Conservation (phyloP, 2,888 invertebrate species). For the Drosophila atroscutellata region DNA sequence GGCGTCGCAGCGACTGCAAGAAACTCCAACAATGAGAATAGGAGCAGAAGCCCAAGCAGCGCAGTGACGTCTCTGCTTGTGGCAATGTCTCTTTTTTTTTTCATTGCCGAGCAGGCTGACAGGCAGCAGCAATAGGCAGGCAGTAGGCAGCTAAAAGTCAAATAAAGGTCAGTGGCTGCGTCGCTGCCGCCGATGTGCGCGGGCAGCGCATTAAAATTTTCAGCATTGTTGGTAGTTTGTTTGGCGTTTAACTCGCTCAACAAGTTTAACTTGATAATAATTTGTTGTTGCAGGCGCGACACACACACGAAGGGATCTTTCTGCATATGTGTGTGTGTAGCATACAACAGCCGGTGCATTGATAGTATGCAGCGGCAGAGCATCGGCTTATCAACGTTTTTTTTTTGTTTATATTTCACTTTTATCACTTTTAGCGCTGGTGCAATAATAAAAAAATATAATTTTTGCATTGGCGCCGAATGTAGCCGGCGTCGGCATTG, state of each 20-base stretch:
- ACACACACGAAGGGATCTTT: constrained; percentile 37
- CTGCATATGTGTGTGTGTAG: constrained; percentile 47
- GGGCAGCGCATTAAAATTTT: constrained; percentile 63
- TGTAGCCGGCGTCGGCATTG: constrained; percentile 15
- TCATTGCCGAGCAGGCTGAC: constrained; percentile 54
- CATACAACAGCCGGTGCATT: constrained; percentile 59
- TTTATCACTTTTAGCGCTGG: constrained; percentile 64
- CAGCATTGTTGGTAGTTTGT: constrained; percentile 72
- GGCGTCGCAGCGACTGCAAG: constrained; percentile 32
- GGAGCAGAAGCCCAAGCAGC: constrained; percentile 22
- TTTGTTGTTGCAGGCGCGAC: constrained; percentile 53
- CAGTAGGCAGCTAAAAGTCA: constrained; percentile 81
- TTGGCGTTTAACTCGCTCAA: constrained; percentile 71
- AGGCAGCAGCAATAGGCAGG: constrained; percentile 21
- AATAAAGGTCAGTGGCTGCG: constrained; percentile 84
- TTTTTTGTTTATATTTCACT: constrained; percentile 77
- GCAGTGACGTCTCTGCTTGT: constrained; percentile 37
- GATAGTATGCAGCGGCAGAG: constrained; percentile 48
- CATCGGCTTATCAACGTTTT: constrained; percentile 69
- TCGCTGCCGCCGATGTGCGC: constrained; percentile 55
- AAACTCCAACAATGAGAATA: constrained; percentile 33
- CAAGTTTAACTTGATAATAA: constrained; percentile 73
- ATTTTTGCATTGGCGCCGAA: constrained; percentile 35
- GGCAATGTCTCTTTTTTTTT: constrained; percentile 48
- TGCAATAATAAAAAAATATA: constrained; percentile 32